These are phyloP conservation scores for Nerophis ophidion DNA, from an alignment of 2,113 vertebrate genomes.

Conservation along the genomic window DNA sequence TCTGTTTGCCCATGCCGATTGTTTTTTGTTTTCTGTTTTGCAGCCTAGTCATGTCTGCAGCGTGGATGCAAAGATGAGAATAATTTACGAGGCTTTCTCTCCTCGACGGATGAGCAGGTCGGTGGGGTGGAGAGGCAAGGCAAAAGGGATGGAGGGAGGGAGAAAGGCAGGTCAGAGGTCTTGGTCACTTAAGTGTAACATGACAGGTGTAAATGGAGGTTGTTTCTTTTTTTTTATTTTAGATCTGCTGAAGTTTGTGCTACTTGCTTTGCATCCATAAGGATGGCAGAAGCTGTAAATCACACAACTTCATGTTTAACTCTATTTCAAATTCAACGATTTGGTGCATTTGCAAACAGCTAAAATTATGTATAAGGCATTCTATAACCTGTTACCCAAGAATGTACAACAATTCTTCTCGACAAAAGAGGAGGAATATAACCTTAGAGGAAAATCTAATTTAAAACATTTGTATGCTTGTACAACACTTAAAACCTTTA, in stretches of 20 bases:
- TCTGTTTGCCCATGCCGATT: neutral
- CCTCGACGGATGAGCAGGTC: neutral
- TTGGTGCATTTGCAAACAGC: no score
- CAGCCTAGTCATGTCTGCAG: neutral
- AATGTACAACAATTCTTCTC: no score
- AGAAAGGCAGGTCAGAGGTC: no score
- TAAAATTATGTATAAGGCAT: no score
- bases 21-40: neutral
- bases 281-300: neutral
- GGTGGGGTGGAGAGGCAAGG: neutral
- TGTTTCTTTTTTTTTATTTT: neutral
- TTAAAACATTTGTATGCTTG: no score
- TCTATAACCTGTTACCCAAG: no score
- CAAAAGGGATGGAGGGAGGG: neutral
- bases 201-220: neutral
- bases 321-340: no score
- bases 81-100: slow-evolving; percentile 5
- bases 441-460: no score
- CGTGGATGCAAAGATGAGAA: neutral
- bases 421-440: no score
- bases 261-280: neutral
- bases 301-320: slow-evolving; percentile 12
- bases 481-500: no score
- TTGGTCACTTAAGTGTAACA: neutral
- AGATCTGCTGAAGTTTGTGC: neutral